A percentile compares a stretch with the other conserved stretches of the same genome.
phyloP scores from a whole-genome alignment of 2,888 invertebrate species.

The Lasioglossum marginatum region DNA sequence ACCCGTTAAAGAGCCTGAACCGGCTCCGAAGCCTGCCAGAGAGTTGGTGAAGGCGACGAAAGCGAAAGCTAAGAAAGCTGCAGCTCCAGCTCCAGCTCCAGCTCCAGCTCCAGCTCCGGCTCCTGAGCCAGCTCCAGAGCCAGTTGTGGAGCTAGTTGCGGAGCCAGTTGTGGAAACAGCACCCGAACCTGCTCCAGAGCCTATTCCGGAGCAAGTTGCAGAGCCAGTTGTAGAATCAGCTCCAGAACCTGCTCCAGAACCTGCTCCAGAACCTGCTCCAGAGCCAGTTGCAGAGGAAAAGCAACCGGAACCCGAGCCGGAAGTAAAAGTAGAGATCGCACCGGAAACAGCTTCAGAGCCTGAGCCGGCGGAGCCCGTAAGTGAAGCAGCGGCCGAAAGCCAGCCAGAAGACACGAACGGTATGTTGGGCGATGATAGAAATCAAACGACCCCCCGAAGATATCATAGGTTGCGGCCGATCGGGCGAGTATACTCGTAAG shows the following conservation, averaged over 20 bases:
- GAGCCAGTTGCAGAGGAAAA: constrained; percentile 54
- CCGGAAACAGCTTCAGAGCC: constrained; percentile 39
- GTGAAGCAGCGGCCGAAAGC: constrained; percentile 68
- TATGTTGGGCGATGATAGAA: constrained; percentile 63
- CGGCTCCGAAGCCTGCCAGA: constrained; percentile 44
- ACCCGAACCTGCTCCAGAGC: constrained; percentile 48
- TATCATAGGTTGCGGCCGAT: neutral
- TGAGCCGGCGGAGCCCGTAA: constrained; percentile 57
- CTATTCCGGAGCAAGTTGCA: constrained; percentile 58
- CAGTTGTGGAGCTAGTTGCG: constrained; percentile 39
- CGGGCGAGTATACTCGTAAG: constrained; percentile 28
- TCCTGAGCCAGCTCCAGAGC: constrained; percentile 59
- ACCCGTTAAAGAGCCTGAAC: constrained; percentile 52
- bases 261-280: constrained; percentile 50
- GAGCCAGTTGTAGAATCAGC: constrained; percentile 24
- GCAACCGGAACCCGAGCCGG: constrained; percentile 40
- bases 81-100: constrained; percentile 12
- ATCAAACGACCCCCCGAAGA: neutral
- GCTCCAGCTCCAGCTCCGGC: constrained; percentile 43
- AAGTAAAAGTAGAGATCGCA: constrained; percentile 49
- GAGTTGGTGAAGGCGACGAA: constrained; percentile 22
- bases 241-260: constrained; percentile 21
- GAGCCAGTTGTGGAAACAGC: neutral
- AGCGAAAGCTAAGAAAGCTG: constrained; percentile 24
- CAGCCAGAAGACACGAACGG: constrained; percentile 63